Percentiles rank a stretch among this genome's conserved stretches.
Conservation (phyloP, 2,797 vertebrate species). For the Sorex maritimensis region DNA sequence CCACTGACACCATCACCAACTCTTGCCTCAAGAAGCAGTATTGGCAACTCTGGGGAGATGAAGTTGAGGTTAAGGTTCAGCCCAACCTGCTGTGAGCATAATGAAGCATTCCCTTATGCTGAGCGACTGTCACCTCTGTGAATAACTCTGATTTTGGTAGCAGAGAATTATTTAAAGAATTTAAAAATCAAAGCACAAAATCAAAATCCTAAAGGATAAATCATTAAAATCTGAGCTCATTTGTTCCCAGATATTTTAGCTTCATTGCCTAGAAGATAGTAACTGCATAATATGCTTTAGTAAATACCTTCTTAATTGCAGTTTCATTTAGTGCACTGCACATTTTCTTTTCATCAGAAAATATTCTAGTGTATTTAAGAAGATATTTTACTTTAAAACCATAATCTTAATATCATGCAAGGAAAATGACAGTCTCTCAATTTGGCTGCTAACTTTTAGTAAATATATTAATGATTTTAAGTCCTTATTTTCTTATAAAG, state of each 20-base stretch:
- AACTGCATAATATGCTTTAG: neutral
- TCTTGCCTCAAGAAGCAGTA: neutral
- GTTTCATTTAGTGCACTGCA: neutral
- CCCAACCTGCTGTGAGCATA: neutral
- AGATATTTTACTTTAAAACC: neutral
- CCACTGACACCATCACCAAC: slow-evolving; percentile 56
- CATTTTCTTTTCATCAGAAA: slow-evolving; percentile 2
- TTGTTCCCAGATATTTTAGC: neutral
- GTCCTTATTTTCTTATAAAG: neutral
- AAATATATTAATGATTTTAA: slow-evolving; percentile 24
- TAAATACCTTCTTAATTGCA: neutral
- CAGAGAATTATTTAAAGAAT: neutral
- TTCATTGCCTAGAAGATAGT: neutral
- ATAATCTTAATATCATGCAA: neutral
- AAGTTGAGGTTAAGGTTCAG: neutral
- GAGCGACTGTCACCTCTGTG: too few species aligned
- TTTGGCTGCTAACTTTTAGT: neutral
- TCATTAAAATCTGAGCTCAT: neutral
- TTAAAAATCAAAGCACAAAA: neutral
- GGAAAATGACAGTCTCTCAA: neutral
- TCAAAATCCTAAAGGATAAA: slow-evolving; percentile 7
- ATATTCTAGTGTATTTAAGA: neutral
- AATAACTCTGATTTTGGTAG: neutral
- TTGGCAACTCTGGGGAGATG: neutral
- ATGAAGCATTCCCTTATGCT: fast-evolving